Base-by-base conservation (phyloP, 2,113 vertebrate species). In the Apus apus region DNA sequence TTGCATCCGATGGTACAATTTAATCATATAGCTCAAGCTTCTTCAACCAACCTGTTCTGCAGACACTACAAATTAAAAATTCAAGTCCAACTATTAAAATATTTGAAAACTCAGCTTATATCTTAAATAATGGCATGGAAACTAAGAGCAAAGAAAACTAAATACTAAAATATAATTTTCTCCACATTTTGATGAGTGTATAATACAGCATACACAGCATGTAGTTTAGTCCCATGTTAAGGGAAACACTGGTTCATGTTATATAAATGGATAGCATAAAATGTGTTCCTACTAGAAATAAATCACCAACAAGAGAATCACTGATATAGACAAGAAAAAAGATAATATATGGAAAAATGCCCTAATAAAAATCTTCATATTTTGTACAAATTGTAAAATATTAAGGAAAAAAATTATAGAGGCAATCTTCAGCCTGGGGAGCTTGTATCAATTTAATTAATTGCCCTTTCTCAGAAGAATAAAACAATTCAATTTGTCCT, bases 401-500 rank as follows among this genome's bases (percentile, higher is more conserved):
- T 66, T 67, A 75, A 34, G 16, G 51, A 26, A 53, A 26, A 79
- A 38, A 90, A 89, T 40, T 67, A 46, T 50, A 88, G 57, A 85
- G 17, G 66, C 56, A 77, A 58, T 83, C 54, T 93, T 82, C 54
- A 90, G 56, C 50, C 80, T 65, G 43, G 43, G 60, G 83, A 95
- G 64, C 50, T 86, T 53, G 11, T 60, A 73, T 64, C 58, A 79
- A 71, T 90, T 75, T 91, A 86, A 94, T 93, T 96, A 96, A 91
- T n/a, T 90, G 38, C 48, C 60, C 86, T 62, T 61, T 79, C 84
- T 86, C 36, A 48, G 80, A 75, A 92, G 50, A 80, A 75, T 57
- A 89, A 65, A 87, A 84, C 77, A 57, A 87, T 80, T 54, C 71
- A 65, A 86, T 40, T 50, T 7, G 5, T 45, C 78, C 38, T 62